Percentiles rank a stretch among this genome's conserved stretches.
Conservation (phyloP, 2,113 vertebrate genomes). For the Pogona vitticeps region DNA sequence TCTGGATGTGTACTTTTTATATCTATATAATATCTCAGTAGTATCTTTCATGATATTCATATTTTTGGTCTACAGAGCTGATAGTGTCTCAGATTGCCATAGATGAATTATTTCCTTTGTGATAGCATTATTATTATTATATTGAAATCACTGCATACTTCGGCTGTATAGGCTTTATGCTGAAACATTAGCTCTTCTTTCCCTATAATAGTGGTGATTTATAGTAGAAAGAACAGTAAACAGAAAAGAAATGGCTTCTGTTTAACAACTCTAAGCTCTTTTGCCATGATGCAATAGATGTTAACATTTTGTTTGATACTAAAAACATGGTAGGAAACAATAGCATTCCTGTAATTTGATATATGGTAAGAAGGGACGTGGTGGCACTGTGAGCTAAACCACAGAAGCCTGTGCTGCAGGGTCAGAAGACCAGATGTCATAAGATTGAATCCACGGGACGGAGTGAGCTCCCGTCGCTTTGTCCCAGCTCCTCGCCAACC, state of each 20-base stretch:
- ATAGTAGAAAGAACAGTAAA: conserved; percentile 67
- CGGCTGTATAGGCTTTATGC: conserved; percentile 57
- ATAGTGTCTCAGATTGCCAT: conserved; percentile 59
- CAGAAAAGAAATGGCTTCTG: conserved; percentile 71
- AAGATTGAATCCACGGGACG: no score
- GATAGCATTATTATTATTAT: conserved; percentile 39
- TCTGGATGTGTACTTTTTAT: conserved; percentile 57
- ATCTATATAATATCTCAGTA: conserved; percentile 30
- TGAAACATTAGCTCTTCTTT: conserved; percentile 10
- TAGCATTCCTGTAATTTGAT: conserved; percentile 64
- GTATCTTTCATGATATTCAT: conserved; percentile 47
- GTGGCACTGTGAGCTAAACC: no score
- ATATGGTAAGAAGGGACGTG: conserved; percentile 65
- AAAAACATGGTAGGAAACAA: conserved; percentile 69
- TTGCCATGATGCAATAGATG: conserved; percentile 70
- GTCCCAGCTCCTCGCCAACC: no score
- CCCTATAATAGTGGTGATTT: conserved; percentile 55
- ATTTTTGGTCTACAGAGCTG: conserved; percentile 59
- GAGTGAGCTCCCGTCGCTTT: no score
- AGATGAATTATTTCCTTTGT: conserved; percentile 39
- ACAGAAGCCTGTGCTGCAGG: no score
- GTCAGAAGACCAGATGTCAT: no score
- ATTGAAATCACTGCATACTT: conserved; percentile 56
- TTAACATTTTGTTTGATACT: conserved; percentile 65
- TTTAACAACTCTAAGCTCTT: conserved; percentile 72